A percentile compares a stretch with the other conserved stretches of the same genome.
These are phyloP conservation scores for Cichladusa arquata DNA, from an alignment of 2,113 vertebrate genomes.

Conservation along the genomic window DNA sequence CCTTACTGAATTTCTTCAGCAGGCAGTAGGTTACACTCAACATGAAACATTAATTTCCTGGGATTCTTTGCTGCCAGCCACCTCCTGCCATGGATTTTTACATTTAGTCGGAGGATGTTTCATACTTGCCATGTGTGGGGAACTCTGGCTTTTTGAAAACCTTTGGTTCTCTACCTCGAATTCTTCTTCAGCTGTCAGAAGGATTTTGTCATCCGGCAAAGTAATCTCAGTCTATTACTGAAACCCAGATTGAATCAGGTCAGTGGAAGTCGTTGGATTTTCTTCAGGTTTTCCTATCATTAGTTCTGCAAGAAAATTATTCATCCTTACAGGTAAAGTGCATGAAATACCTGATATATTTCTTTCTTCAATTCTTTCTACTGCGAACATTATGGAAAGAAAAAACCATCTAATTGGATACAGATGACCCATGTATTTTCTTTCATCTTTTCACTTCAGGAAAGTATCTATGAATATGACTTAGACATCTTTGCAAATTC, in stretches of 20 bases:
- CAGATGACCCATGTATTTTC: background rate
- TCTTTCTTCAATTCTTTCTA: background rate
- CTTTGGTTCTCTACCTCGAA: background rate
- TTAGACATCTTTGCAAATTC: background rate
- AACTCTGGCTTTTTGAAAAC: background rate
- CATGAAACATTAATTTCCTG: background rate
- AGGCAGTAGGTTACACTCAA: background rate
- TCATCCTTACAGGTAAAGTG: background rate
- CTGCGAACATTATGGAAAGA: background rate
- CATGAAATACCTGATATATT: background rate
- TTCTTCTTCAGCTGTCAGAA: background rate
- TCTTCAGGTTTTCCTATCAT: background rate
- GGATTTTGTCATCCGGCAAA: background rate
- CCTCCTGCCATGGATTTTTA: background rate
- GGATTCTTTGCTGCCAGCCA: background rate
- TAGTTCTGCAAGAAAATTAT: background rate
- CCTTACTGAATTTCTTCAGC: background rate
- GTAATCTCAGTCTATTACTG: background rate
- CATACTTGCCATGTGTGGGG: background rate
- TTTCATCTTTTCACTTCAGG: background rate
- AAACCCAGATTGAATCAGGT: background rate
- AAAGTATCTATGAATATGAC: background rate
- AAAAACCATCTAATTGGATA: background rate
- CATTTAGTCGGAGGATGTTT: background rate
- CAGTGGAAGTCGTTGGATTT: background rate